A percentile compares a stretch with the other conserved stretches of the same genome.
phyloP scores from a whole-genome alignment of 2,113 vertebrate genomes.

The Atrichornis clamosus region DNA sequence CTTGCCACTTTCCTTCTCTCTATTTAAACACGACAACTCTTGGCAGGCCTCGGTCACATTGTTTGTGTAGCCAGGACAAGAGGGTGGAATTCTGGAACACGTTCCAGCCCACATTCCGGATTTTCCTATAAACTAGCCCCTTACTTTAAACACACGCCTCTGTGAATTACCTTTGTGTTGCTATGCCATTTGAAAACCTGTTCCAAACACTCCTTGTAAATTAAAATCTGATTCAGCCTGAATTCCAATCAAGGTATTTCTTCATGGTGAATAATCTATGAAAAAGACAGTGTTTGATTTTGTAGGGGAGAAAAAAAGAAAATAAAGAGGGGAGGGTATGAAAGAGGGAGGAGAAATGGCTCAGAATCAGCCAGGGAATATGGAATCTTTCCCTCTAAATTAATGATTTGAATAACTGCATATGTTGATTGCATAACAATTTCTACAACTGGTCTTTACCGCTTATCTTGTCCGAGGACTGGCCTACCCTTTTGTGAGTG shows the following conservation, averaged over 20 bases:
- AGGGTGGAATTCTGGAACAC: constrained; percentile 62
- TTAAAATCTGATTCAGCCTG: constrained; percentile 24
- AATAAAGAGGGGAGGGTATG: neutral
- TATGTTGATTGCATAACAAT: neutral
- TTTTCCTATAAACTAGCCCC: constrained; percentile 62
- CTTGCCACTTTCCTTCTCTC: constrained; percentile 59
- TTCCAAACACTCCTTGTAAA: constrained; percentile 28
- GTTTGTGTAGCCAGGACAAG: constrained; percentile 66
- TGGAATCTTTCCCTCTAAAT: neutral
- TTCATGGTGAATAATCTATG: constrained; percentile 9
- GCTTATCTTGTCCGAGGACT: neutral
- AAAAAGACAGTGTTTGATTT: neutral
- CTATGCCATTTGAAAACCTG: constrained; percentile 39
- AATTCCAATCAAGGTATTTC: constrained; percentile 24
- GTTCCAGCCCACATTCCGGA: constrained; percentile 60
- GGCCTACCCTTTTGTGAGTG: neutral
- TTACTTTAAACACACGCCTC: constrained; percentile 60
- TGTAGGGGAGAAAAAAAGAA: neutral
- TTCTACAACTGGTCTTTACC: neutral
- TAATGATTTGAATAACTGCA: neutral
- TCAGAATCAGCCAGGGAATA: neutral
- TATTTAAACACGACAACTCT: constrained; percentile 57
- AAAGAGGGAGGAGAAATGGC: neutral
- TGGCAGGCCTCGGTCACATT: constrained; percentile 58
- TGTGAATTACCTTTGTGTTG: constrained; percentile 58